Evolutionary conservation across 2,888 invertebrate species (phyloP), one percentile per base, ranked within the genome.

Genomic region (Drosophila tanythrix): DNA sequence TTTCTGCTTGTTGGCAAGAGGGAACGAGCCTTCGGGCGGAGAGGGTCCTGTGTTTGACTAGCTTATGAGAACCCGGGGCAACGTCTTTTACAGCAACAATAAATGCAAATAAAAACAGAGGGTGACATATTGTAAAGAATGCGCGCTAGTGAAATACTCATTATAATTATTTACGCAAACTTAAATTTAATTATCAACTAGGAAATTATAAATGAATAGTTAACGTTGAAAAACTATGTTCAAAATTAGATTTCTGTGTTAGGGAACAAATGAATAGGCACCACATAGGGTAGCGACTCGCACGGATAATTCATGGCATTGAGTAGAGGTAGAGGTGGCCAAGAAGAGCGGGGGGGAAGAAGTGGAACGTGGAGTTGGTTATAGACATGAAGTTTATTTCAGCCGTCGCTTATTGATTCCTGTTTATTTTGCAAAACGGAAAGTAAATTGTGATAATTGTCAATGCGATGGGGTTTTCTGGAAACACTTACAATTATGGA

Each of bases 241-340:
- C 15, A 4, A 25, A 1, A 15, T 8, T 25, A 3, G 21, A 46
- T 46, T 21, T 21, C 3, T 25, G 25, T 15, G 46, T 25, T 53
- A 5, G 5, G 25, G 2, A 10, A 11, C 8, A 27, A 13, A 13
- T 29, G 1, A 36, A 38, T 58, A 67, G 76, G 55, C 63, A 36
- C 63, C 18, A n/a, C 7, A 6, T 1, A 18, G 18, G 6, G 10
- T n/a, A 38, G 29, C 36, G 10, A 31, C 25, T 51, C 33, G 60
- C 61, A 71, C 50, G 63, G 70, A 71, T 87, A 89, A 87, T 87
- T 87, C n/a, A 89, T 82, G 90, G 73, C 74, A 62, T 15, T 21
- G 21, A 21, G 21, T 21, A n/a, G 6, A 3, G 15, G 21, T 4
- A 13, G n/a, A 11, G 3, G 13, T 6, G 15, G 15, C 11, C 13